Evolutionary conservation across 2,113 vertebrate species (phyloP).

Genomic region (Microcebus murinus): DNA sequence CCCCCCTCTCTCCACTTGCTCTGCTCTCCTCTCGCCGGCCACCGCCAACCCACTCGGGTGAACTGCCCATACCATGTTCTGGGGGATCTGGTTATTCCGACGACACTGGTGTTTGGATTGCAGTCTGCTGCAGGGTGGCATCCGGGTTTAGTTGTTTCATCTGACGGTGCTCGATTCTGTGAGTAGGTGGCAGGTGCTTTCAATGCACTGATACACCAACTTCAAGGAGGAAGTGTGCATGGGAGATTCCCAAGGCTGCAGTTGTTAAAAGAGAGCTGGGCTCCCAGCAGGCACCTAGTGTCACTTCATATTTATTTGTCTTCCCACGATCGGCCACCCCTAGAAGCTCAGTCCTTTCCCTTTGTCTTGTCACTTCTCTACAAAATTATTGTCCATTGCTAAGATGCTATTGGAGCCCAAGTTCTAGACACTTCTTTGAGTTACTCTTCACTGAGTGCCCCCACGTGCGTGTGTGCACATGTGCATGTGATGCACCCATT

Average conservation of each 20-base stretch:
- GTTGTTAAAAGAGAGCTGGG: neutral
- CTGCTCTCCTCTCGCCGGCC: neutral
- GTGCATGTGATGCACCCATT: neutral
- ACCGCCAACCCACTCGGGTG: neutral
- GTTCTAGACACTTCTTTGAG: neutral
- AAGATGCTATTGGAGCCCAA: neutral
- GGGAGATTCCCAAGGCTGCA: neutral
- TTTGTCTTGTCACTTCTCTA: neutral
- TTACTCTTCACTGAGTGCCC: neutral
- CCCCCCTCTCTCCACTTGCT: neutral
- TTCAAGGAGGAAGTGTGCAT: neutral
- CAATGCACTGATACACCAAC: neutral
- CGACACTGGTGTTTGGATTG: neutral
- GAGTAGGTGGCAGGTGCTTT: neutral
- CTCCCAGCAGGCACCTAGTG: neutral
- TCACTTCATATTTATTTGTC: neutral
- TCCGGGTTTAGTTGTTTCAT: neutral
- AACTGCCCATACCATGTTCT: neutral
- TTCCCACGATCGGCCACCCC: neutral
- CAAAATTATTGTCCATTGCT: neutral
- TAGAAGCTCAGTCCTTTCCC: neutral
- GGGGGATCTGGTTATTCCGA: neutral
- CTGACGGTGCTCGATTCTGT: neutral
- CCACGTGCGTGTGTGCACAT: too few species aligned
- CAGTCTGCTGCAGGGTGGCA: neutral